phyloP scores from a whole-genome alignment of 2,113 vertebrate species.

The Hydrolagus affinis region DNA sequence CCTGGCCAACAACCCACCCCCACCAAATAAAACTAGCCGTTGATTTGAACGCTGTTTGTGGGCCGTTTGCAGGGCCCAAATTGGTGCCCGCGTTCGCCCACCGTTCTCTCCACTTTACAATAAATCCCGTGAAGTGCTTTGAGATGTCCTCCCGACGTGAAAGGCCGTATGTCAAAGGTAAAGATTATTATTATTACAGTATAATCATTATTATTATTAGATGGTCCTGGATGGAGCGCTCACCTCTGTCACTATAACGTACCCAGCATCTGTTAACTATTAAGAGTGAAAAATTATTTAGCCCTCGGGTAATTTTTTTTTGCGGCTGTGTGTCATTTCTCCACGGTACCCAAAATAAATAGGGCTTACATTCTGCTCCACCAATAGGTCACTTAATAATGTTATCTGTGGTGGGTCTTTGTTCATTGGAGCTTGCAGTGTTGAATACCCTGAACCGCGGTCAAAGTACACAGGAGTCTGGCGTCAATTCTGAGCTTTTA shows the following conservation, averaged over 20 bases:
- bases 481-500: slow-evolving; percentile 51
- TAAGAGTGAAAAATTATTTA: slow-evolving; percentile 34
- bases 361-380: background rate
- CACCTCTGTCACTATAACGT: slow-evolving; percentile 35
- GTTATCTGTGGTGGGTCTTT: slow-evolving; percentile 50
- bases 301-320: slow-evolving; percentile 43
- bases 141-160: too few species aligned
- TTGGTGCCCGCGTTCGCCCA: too few species aligned
- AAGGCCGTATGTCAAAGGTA: too few species aligned
- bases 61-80: too few species aligned
- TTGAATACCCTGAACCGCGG: slow-evolving; percentile 49
- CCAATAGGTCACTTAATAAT: slow-evolving; percentile 34
- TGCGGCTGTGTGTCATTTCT: slow-evolving; percentile 44
- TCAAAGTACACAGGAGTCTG: slow-evolving; percentile 52
- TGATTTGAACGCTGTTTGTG: too few species aligned
- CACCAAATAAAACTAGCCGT: too few species aligned
- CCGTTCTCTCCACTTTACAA: too few species aligned
- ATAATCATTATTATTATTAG: background rate
- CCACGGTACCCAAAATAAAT: slow-evolving; percentile 26
- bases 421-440: slow-evolving; percentile 34
- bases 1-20: too few species aligned
- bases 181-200: too few species aligned
- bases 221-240: background rate
- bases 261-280: slow-evolving; percentile 50
- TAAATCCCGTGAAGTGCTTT: too few species aligned